Conservation (phyloP, 2,888 invertebrate genomes). For the Sycophila texana region DNA sequence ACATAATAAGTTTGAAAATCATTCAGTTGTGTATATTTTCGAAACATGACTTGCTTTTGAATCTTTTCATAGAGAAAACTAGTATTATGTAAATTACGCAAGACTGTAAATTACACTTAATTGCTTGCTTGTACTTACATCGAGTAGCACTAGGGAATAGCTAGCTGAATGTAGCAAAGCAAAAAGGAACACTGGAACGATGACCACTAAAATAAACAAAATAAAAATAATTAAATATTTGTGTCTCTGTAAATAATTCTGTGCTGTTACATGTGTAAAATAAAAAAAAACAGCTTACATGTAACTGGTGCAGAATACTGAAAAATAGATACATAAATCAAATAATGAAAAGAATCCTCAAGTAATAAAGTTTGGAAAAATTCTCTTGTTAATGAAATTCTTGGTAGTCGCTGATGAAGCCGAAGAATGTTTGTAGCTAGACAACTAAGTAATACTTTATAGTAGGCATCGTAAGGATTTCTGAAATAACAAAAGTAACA, state of each 20-base stretch:
- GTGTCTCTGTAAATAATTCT: not conserved
- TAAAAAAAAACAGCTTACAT: constrained; percentile 77
- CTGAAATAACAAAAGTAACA: constrained; percentile 74
- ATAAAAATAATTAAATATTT: not conserved
- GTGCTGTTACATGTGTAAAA: not conserved
- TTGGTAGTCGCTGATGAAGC: constrained; percentile 94
- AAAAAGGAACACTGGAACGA: constrained; percentile 94
- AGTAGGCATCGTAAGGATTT: constrained; percentile 88
- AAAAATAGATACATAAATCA: constrained; percentile 96
- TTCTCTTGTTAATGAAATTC: constrained; percentile 87
- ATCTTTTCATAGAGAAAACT: constrained; percentile 9
- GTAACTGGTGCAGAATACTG: constrained; percentile 92
- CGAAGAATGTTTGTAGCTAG: constrained; percentile 96
- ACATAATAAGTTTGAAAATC: not conserved
- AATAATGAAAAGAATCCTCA: constrained; percentile 97
- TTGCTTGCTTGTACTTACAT: constrained; percentile 83
- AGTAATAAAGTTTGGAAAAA: constrained; percentile 88
- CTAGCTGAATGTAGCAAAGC: constrained; percentile 94
- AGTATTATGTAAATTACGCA: constrained; percentile 44
- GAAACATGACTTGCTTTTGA: constrained; percentile 46
- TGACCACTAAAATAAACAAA: constrained; percentile 81
- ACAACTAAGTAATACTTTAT: constrained; percentile 93
- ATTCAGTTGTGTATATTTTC: not conserved
- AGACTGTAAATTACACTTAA: constrained; percentile 25
- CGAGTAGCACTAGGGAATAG: constrained; percentile 91